Evolutionary conservation across 2,113 vertebrate genomes (phyloP), one percentile per base, ranked within the genome.

Genomic region (Corythornis madagascariensis): DNA sequence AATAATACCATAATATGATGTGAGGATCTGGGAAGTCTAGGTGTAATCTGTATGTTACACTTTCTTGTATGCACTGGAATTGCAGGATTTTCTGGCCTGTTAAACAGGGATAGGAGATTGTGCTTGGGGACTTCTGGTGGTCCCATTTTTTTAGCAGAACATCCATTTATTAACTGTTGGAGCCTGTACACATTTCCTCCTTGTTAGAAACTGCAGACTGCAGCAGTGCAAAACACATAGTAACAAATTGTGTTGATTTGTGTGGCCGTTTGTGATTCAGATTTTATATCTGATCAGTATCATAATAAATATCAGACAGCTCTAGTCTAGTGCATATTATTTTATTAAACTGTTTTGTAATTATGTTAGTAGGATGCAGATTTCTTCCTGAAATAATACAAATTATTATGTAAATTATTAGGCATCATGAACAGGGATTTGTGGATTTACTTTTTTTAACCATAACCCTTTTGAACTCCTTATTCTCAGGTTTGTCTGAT

Each of bases 401-500:
- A 14, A 42, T 71, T 74, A 50, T 88, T 89, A 78, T 3, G 18
- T 77, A 79, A 94, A 67, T 83, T 45, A 72, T 87, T 93, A 92
- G 91, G 89, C 43, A 40, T 52, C 0, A 0, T 86, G 45, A 75
- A 71, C 17, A 67, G 64, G 81, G 92, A 84, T 96, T 95, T 95
- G 53, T 87, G 92, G 83, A 89, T 94, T 94, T 95, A 60, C 88
- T 91, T 82, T 92, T 92, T 96, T 94, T 92, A 94, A 82, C 83
- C 0, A 0, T 86, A 89, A 80, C 43, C 53, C 70, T 90, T 90
- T 61, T 67, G 38, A 94, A 74, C 71, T 75, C 29, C 53, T 86
- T 84, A 74, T 70, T 88, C 89, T 66, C 9, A 56, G 64, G 38
- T 83, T 64, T 88, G 12, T 25, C 67, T 64, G n/a, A 18, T 79